Evolutionary conservation across 2,888 invertebrate species (phyloP).

Genomic region (Aleiodes leptofemur): DNA sequence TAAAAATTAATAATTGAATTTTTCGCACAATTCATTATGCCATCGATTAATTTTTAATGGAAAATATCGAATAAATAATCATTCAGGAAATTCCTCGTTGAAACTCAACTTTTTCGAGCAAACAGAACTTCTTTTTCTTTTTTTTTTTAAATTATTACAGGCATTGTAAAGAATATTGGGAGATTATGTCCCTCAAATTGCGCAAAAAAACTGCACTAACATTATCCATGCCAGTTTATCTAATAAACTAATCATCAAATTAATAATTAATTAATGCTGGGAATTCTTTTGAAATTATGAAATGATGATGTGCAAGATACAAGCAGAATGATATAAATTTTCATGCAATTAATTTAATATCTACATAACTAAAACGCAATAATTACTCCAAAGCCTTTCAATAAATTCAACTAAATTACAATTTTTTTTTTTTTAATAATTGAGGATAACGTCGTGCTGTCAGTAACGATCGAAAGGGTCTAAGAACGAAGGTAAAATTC

Average conservation of each 20-base stretch:
- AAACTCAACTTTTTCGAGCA: no score
- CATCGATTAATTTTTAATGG: not conserved
- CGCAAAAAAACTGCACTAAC: slow-evolving; percentile 32
- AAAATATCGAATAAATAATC: slow-evolving; percentile 14
- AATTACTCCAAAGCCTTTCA: not conserved
- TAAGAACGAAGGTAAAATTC: slow-evolving; percentile 42
- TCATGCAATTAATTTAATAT: slow-evolving; percentile 16
- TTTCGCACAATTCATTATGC: slow-evolving; percentile 4
- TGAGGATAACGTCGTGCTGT: slow-evolving; percentile 29
- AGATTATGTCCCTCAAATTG: slow-evolving; percentile 10
- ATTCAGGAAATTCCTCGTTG: not conserved
- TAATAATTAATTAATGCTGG: not conserved
- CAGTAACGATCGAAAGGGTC: slow-evolving; percentile 46
- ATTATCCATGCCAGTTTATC: slow-evolving; percentile 7
- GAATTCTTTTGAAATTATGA: slow-evolving; percentile 1
- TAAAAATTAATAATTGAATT: not conserved
- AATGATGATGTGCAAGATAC: slow-evolving; percentile 16
- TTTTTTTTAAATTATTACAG: not conserved
- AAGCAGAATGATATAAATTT: slow-evolving; percentile 21
- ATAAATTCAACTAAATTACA: slow-evolving; percentile 3
- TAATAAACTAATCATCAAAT: not conserved
- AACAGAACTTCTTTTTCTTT: no score
- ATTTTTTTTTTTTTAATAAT: slow-evolving; percentile 6
- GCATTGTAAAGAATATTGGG: not conserved
- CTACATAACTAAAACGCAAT: slow-evolving; percentile 3